phyloP scores from a whole-genome alignment of 2,797 vertebrate genomes.

The Propithecus deckenii region DNA sequence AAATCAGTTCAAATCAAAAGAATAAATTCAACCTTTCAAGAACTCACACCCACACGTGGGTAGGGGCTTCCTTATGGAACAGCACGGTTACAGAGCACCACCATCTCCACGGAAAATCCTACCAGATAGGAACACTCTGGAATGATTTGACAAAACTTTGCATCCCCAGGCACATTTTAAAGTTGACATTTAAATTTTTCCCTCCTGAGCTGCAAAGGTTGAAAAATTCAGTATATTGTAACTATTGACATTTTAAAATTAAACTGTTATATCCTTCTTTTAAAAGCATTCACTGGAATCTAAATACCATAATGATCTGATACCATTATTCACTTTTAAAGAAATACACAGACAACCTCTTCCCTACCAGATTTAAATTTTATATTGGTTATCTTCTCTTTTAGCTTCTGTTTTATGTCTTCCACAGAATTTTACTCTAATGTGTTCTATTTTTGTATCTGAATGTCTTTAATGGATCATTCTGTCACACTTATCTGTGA shows the following conservation, averaged over 20 bases:
- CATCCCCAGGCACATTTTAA: conserved; percentile 24
- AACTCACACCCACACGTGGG: neutral
- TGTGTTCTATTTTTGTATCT: neutral
- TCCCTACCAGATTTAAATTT: neutral
- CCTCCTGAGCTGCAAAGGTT: conserved; percentile 53
- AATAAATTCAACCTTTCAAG: neutral
- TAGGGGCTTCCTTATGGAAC: accelerated
- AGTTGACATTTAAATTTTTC: conserved; percentile 69
- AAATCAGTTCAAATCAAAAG: neutral
- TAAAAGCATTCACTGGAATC: conserved; percentile 33
- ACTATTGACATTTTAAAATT: conserved; percentile 77
- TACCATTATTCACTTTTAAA: neutral
- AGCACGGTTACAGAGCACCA: accelerated
- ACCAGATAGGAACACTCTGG: accelerated
- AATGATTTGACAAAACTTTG: neutral
- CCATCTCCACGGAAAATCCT: neutral
- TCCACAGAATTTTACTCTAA: neutral
- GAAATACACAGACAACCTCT: neutral
- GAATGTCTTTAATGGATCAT: neutral
- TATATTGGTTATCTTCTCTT: neutral
- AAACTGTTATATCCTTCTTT: conserved; percentile 60
- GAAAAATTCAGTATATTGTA: conserved; percentile 50
- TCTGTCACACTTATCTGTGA: neutral
- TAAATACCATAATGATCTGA: conserved; percentile 37
- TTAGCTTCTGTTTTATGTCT: neutral